Conservation (phyloP, 2,113 vertebrate species). For the Cathartes aura region DNA sequence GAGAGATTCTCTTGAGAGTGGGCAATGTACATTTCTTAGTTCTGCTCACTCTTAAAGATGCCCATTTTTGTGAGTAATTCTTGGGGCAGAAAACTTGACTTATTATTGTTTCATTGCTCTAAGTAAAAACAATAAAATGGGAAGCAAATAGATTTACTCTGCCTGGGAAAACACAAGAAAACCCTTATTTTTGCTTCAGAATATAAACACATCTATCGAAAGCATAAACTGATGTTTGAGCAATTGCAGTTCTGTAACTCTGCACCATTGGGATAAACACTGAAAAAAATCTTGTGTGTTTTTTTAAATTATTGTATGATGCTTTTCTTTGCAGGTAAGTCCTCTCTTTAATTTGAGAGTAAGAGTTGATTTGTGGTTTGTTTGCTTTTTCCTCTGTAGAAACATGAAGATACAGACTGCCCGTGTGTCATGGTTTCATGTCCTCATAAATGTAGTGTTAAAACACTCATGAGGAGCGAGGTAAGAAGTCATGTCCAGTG, state of each 20-base stretch:
- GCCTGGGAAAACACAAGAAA: not conserved
- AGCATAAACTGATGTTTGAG: not conserved
- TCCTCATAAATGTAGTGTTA: slow-evolving; percentile 92
- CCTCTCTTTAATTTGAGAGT: not conserved
- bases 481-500: slow-evolving; percentile 75
- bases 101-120: not conserved
- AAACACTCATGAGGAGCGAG: slow-evolving; percentile 92
- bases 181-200: not conserved
- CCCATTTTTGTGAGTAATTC: not conserved
- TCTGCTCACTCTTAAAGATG: not conserved
- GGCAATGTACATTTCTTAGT: not conserved
- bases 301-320: not conserved
- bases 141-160: not conserved
- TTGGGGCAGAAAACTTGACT: not conserved
- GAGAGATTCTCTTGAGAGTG: not conserved
- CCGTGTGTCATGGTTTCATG: slow-evolving; percentile 92
- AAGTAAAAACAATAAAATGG: not conserved
- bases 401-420: slow-evolving; percentile 95
- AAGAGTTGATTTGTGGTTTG: slow-evolving; percentile 12
- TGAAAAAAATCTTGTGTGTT: not conserved
- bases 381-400: slow-evolving; percentile 77
- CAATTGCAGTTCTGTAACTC: not conserved
- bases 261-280: not conserved
- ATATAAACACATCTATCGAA: not conserved
- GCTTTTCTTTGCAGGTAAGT: not conserved